Conservation (phyloP, 2,888 invertebrate genomes). For the Coecobrya sp. region DNA sequence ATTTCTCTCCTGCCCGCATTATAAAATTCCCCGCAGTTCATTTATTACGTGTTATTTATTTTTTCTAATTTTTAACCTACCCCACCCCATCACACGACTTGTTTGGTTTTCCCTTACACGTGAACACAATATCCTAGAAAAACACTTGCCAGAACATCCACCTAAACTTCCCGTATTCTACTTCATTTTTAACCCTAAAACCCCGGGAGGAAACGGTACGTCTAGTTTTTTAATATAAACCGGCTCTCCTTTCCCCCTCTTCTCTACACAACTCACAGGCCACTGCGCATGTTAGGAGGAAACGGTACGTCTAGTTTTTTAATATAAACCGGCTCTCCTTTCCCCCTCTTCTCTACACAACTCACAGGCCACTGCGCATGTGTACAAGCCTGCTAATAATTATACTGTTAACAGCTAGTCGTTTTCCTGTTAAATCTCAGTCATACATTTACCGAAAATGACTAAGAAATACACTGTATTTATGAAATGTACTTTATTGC, state of each 20-base stretch:
- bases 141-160: background rate
- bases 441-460: background rate
- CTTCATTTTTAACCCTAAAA: conserved; percentile 25
- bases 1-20: background rate
- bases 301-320: conserved; percentile 64
- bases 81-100: background rate
- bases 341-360: background rate
- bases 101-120: background rate
- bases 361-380: conserved; percentile 24
- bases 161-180: background rate
- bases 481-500: no score
- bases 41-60: background rate
- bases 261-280: background rate
- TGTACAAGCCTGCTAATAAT: background rate
- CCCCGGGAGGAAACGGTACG: conserved; percentile 62
- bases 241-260: conserved; percentile 29
- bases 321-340: conserved; percentile 53
- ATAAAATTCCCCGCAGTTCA: conserved; percentile 6
- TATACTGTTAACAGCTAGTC: conserved; percentile 1
- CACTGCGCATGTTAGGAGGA: conserved; percentile 34
- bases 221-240: conserved; percentile 53
- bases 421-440: background rate
- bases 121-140: background rate
- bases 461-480: no score
- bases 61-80: background rate